These are phyloP conservation scores for Napeogenes inachia DNA, from an alignment of 2,888 invertebrate species.

Conservation along the genomic window DNA sequence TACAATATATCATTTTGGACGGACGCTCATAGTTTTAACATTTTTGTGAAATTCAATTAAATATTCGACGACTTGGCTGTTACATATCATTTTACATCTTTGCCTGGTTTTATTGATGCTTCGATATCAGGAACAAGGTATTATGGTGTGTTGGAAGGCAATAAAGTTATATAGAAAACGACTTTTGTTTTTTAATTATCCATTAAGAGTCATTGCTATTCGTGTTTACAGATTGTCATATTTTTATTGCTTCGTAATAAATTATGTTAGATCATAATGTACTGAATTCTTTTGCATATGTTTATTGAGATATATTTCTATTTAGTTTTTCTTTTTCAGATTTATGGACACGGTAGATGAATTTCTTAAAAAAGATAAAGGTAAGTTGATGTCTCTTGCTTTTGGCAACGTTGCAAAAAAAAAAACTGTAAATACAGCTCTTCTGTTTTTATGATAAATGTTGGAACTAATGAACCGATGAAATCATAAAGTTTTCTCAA, in stretches of 20 bases:
- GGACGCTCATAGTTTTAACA: slow-evolving; percentile 60
- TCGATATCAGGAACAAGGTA: slow-evolving; percentile 43
- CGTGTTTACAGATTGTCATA: slow-evolving; percentile 26
- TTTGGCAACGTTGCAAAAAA: too few species aligned
- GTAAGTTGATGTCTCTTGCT: slow-evolving; percentile 42
- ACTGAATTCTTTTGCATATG: slow-evolving; percentile 6
- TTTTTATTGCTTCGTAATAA: slow-evolving; percentile 21
- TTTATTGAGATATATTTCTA: neutral
- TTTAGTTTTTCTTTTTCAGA: slow-evolving; percentile 57
- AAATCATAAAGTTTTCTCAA: slow-evolving; percentile 5
- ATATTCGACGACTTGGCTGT: slow-evolving; percentile 63
- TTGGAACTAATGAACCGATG: too few species aligned
- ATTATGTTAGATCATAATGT: slow-evolving; percentile 8
- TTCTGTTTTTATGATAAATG: too few species aligned
- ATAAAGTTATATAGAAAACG: slow-evolving; percentile 42
- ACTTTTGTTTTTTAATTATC: slow-evolving; percentile 30
- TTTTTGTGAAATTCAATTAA: slow-evolving; percentile 73
- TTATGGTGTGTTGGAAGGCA: slow-evolving; percentile 43
- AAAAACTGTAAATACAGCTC: too few species aligned
- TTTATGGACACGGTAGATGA: slow-evolving; percentile 63
- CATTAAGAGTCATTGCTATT: slow-evolving; percentile 24
- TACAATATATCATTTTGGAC: slow-evolving; percentile 73
- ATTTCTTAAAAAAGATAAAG: slow-evolving; percentile 55
- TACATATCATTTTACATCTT: slow-evolving; percentile 64
- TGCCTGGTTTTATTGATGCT: slow-evolving; percentile 45